These are phyloP conservation scores for Epinephelus coioides DNA, from an alignment of 2,797 vertebrate genomes.

Conservation along the genomic window DNA sequence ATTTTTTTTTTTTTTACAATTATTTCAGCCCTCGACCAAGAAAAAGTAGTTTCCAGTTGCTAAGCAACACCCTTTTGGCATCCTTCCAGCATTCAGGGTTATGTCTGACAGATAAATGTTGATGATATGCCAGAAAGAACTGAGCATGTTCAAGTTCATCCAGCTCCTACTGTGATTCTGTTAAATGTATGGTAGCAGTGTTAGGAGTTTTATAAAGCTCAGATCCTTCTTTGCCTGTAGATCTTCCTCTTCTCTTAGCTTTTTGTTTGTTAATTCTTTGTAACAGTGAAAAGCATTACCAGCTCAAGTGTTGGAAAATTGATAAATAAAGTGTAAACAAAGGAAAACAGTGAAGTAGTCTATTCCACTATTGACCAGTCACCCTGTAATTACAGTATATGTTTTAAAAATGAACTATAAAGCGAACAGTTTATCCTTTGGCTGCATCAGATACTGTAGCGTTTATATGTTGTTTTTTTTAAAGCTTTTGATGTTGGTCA, in stretches of 20 bases:
- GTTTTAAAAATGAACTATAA: not conserved
- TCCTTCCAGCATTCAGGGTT: slow-evolving; percentile 44
- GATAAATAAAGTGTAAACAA: not conserved
- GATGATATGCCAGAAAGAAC: slow-evolving; percentile 3
- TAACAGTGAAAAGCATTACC: not conserved
- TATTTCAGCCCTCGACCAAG: slow-evolving; percentile 45
- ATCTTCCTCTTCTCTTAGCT: slow-evolving; percentile 4
- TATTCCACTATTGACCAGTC: slow-evolving; percentile 15
- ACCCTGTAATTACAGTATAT: slow-evolving; percentile 10
- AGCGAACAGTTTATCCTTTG: too few species aligned
- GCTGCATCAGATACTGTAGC: not conserved
- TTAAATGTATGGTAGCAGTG: slow-evolving; percentile 9
- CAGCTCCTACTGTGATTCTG: slow-evolving; percentile 1
- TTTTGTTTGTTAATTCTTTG: slow-evolving; percentile 1
- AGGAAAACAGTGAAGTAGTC: slow-evolving; percentile 1
- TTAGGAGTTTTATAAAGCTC: slow-evolving; percentile 12
- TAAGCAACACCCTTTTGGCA: slow-evolving; percentile 56
- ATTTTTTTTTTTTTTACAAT: slow-evolving; percentile 30
- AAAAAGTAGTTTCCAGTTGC: slow-evolving; percentile 62
- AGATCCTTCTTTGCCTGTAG: slow-evolving; percentile 1
- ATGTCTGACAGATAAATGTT: slow-evolving; percentile 46
- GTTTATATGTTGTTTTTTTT: not conserved
- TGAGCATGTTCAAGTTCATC: slow-evolving; percentile 33
- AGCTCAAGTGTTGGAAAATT: not conserved
- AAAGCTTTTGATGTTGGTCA: not conserved